Evolutionary conservation across 2,797 vertebrate genomes (phyloP), one percentile per base, ranked within the genome.

Genomic region (Macropodus opercularis): DNA sequence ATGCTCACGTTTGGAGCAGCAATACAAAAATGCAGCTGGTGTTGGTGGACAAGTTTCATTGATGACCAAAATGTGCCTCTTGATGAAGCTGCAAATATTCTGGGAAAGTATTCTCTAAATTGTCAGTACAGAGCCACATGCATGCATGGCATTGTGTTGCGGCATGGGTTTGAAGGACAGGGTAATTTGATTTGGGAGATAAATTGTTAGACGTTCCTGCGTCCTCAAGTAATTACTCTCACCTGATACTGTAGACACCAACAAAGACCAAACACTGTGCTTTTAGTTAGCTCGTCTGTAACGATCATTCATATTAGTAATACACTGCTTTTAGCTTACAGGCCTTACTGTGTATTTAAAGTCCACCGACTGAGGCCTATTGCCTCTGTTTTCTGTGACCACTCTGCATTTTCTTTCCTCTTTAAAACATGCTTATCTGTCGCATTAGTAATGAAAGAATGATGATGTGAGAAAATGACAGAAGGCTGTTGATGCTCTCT

Each of bases 1-100:
- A 79, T 74, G 73, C 61, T 79, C 53, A 80, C 77, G 86, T 81
- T 63, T 55, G 67, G 23, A 64, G 62, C 74, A 79, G 84, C 81
- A 64, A 77, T 72, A 50, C 18, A 53, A 73, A 51, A 69, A 6
- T 40, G 34, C 3, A 29, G 26, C 41, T 72, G 67, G 76, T 71
- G 57, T 47, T n/a, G 19, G 39, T n/a, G 13, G 40, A 48, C 29
- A 32, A 47, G 44, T 68, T 75, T 84, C 40, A 79, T 50, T 10
- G 58, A 59, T 47, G 41, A 62, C 27, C 42, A 34, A 35, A 47
- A 56, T 49, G 55, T 39, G 10, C 15, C 23, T 8, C 12, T 53
- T 63, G 2, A 24, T 56, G n/a, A 55, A 24, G 27, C 18, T 5
- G 48, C 40, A 8, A 49, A 63, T 38, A 4, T 36, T 32, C 23